Evolutionary conservation across 2,888 invertebrate species (phyloP), one percentile per base, ranked within the genome.

Genomic region (Phlogophora meticulosa): DNA sequence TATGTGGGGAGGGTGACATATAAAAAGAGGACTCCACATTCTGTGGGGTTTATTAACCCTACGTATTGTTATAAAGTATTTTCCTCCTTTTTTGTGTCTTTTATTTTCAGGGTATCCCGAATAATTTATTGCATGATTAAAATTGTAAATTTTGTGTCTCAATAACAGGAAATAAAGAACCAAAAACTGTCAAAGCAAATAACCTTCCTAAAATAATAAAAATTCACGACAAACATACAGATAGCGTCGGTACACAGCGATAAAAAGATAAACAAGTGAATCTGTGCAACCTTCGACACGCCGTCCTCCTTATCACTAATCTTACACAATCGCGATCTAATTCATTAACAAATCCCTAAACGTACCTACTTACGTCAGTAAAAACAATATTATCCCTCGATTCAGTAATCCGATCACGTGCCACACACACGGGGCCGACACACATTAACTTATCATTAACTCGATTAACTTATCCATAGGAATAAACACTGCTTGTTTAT

Each of bases 331-430:
- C 75, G 78, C 78, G 81, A 81, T 79, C 82, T 83, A 88, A 89
- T 90, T 90, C 87, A 89, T 87, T 87, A 90, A 84, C 83, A 87
- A 88, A 89, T 80, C 83, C 84, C 88, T 83, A 80, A 86, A 83
- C 82, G 80, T 82, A 84, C 85, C 87, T 88, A 93, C 94, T 93
- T 93, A 93, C 93, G 85, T 90, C 84, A 85, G 83, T 87, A 86
- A 91, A 91, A 92, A 92, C 86, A 91, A 90, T 87, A 89, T 89
- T 87, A 91, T 91, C 91, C 91, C 87, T 89, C 81, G 81, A 85
- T 86, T 89, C 88, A 79, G 91, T 91, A 93, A 93, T 94, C 92
- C 93, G 88, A 92, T 94, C 93, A 94, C 92, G 93, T 89, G 92
- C 86, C 82, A 76, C 85, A 86, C 88, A 90, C 91, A 89, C 90